These are phyloP conservation scores for Phoenoteleia sp. DNA, from an alignment of 2,888 invertebrate species.

Conservation along the genomic window DNA sequence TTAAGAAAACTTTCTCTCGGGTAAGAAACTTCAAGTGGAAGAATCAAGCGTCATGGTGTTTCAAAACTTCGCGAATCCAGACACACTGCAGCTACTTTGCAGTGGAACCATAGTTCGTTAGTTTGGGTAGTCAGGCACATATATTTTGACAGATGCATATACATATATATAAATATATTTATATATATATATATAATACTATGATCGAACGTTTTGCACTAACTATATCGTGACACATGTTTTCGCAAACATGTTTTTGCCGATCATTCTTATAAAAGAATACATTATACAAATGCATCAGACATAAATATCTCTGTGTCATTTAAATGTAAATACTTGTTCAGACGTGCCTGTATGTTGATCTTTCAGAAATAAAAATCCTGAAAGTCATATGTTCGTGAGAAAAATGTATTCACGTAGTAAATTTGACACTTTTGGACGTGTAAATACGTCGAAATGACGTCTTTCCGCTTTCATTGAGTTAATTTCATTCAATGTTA, in stretches of 20 bases:
- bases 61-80: conserved; percentile 63
- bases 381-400: too few species aligned
- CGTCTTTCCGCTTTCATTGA: too few species aligned
- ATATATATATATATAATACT: conserved; percentile 8
- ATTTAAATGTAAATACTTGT: conserved; percentile 41
- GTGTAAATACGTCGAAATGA: too few species aligned
- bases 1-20: conserved; percentile 61
- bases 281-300: conserved; percentile 13
- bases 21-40: conserved; percentile 61
- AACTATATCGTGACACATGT: conserved; percentile 21
- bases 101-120: conserved; percentile 58
- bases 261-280: conserved; percentile 34
- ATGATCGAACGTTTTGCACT: conserved; percentile 12
- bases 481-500: conserved; percentile 14
- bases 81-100: conserved; percentile 62
- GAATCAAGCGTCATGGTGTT: conserved; percentile 72
- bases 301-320: conserved; percentile 13
- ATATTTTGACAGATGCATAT: conserved; percentile 53
- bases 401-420: too few species aligned
- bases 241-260: conserved; percentile 29
- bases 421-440: too few species aligned
- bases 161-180: neutral
- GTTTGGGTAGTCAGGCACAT: conserved; percentile 49
- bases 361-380: neutral
- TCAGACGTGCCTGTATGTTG: neutral